phyloP scores from a whole-genome alignment of 2,797 vertebrate genomes.

The Nothura maculosa region DNA sequence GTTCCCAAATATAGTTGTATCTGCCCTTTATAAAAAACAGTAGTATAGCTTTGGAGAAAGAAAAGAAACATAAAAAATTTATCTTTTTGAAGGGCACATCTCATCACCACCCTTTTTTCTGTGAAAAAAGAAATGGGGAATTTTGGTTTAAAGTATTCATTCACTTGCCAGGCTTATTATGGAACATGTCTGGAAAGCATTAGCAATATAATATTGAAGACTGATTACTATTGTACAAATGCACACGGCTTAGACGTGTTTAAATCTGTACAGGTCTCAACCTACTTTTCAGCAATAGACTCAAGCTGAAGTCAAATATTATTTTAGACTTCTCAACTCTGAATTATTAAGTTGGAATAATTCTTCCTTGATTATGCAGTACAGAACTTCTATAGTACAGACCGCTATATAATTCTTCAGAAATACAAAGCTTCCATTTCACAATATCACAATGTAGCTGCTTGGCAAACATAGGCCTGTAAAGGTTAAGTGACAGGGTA shows the following conservation, averaged over 20 bases:
- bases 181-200: neutral
- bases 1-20: neutral
- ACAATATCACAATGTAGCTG: neutral
- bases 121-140: neutral
- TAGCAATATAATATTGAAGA: neutral
- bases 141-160: neutral
- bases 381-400: neutral
- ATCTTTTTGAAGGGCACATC: neutral
- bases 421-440: neutral
- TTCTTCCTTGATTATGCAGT: neutral
- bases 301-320: neutral
- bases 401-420: neutral
- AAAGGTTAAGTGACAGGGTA: neutral
- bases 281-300: neutral
- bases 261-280: neutral
- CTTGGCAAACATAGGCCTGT: neutral
- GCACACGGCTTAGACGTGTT: neutral
- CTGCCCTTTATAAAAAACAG: neutral
- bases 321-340: neutral
- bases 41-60: neutral
- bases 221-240: neutral
- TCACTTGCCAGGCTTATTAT: neutral
- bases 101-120: neutral
- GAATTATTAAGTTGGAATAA: constrained; percentile 9
- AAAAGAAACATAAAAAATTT: constrained; percentile 9